Percentiles rank a stretch among this genome's conserved stretches.
Evolutionary conservation across 1,140 invertebrate species (phyloP).

Genomic region (Achroia grisella): DNA sequence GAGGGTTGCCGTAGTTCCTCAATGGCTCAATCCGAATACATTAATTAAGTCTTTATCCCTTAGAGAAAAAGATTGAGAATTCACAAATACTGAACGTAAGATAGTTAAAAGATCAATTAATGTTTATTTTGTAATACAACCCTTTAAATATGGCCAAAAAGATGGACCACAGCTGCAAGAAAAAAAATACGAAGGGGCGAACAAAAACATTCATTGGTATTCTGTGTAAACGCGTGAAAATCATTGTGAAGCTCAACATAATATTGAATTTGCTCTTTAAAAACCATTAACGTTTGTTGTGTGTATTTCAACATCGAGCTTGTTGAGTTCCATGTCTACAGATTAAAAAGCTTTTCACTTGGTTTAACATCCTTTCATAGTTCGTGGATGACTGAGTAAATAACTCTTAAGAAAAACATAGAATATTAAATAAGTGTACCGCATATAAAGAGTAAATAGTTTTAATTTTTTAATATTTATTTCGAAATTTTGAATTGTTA

Average conservation of each 20-base stretch:
- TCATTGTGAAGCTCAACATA: slow-evolving; percentile 58
- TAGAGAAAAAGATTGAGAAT: too few species aligned
- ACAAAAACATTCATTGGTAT: slow-evolving; percentile 42
- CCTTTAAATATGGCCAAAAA: too few species aligned
- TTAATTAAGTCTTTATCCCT: background rate
- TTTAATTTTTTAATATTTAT: background rate
- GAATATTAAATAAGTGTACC: too few species aligned
- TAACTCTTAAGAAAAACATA: slow-evolving; percentile 5
- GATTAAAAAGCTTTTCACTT: slow-evolving; percentile 30
- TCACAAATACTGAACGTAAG: too few species aligned
- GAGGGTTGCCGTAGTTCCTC: background rate
- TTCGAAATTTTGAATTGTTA: background rate
- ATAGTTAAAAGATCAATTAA: too few species aligned
- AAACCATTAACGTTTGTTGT: slow-evolving; percentile 64
- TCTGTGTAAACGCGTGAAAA: slow-evolving; percentile 57
- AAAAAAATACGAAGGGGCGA: slow-evolving; percentile 24
- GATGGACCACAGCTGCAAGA: slow-evolving; percentile 9
- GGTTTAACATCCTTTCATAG: slow-evolving; percentile 16
- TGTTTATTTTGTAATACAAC: too few species aligned
- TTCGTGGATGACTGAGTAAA: slow-evolving; percentile 25
- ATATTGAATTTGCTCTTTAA: slow-evolving; percentile 62
- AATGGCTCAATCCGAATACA: background rate
- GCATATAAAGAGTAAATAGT: too few species aligned
- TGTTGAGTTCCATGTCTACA: slow-evolving; percentile 13
- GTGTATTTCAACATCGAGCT: slow-evolving; percentile 38